Evolutionary conservation across 2,113 vertebrate species (phyloP).

Genomic region (Polypterus senegalus): DNA sequence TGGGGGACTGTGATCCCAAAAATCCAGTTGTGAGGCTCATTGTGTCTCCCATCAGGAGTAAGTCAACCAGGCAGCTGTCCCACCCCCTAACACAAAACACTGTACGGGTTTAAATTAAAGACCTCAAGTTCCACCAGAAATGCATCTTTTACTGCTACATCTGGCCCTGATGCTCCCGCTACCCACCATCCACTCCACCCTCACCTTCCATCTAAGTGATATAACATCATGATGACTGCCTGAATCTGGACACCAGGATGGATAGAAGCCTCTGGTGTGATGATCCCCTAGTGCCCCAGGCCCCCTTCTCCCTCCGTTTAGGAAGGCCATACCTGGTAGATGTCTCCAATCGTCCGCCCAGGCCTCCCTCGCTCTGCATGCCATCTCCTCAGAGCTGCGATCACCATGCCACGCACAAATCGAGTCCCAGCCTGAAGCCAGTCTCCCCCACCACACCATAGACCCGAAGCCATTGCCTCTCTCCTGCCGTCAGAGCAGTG

Average conservation of each 20-base stretch:
- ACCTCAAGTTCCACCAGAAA: too few species aligned
- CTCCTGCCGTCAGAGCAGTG: neutral
- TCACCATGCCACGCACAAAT: constrained; percentile 70
- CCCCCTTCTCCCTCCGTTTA: neutral
- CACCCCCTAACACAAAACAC: too few species aligned
- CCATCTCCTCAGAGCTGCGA: constrained; percentile 72
- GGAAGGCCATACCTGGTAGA: constrained; percentile 73
- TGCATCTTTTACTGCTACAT: too few species aligned
- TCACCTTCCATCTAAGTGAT: constrained; percentile 5
- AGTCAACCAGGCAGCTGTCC: too few species aligned
- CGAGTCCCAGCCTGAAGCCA: constrained; percentile 69
- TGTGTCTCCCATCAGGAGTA: too few species aligned
- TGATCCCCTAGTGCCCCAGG: constrained; percentile 9
- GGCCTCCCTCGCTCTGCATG: constrained; percentile 63
- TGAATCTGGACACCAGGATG: neutral
- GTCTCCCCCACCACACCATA: constrained; percentile 75
- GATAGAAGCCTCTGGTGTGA: constrained; percentile 17
- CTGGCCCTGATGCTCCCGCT: constrained; percentile 1
- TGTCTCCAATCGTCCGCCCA: constrained; percentile 64
- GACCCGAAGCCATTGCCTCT: constrained; percentile 61
- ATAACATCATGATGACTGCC: constrained; percentile 13
- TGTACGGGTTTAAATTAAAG: too few species aligned
- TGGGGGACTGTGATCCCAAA: too few species aligned
- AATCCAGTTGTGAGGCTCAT: too few species aligned
- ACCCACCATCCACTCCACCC: neutral